Conservation (phyloP, 2,797 vertebrate genomes). For the Manis pentadactyla region DNA sequence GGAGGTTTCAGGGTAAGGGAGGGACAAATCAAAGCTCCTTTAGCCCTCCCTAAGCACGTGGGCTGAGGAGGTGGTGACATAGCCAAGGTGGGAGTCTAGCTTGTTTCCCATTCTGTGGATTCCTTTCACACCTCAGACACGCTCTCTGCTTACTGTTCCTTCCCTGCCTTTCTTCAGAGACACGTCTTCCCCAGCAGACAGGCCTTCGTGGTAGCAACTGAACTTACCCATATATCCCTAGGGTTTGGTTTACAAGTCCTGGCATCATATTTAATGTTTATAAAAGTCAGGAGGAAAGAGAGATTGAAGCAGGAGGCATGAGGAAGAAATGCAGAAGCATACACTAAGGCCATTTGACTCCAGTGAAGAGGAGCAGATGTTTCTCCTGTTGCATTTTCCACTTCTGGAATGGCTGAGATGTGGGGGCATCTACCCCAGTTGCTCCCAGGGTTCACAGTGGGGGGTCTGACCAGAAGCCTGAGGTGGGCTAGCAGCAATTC, state of each 20-base stretch:
- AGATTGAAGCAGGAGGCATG: background rate
- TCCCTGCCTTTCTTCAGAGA: background rate
- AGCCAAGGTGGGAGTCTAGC: background rate
- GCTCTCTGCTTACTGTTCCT: background rate
- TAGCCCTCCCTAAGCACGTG: background rate
- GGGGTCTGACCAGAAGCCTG: slow-evolving; percentile 74
- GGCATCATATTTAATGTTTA: slow-evolving; percentile 49
- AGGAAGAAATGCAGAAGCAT: slow-evolving; percentile 25
- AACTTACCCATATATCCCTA: background rate
- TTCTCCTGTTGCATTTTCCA: slow-evolving; percentile 75
- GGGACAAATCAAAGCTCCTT: background rate
- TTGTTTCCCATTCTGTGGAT: background rate
- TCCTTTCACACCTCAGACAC: background rate
- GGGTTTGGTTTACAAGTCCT: background rate
- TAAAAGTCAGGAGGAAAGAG: background rate
- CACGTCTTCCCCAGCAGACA: background rate
- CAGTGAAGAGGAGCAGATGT: slow-evolving; percentile 80
- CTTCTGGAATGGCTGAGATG: slow-evolving; percentile 69
- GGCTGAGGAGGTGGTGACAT: background rate
- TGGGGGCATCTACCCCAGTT: slow-evolving; percentile 48
- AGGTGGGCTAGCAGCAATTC: slow-evolving; percentile 21
- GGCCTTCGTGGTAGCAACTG: background rate
- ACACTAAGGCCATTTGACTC: slow-evolving; percentile 29
- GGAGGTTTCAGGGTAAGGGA: background rate
- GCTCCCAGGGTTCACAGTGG: slow-evolving; percentile 70